A percentile compares a stretch with the other conserved stretches of the same genome.
phyloP scores from a whole-genome alignment of 2,888 invertebrate species.

The Archaeoteleia sp. region DNA sequence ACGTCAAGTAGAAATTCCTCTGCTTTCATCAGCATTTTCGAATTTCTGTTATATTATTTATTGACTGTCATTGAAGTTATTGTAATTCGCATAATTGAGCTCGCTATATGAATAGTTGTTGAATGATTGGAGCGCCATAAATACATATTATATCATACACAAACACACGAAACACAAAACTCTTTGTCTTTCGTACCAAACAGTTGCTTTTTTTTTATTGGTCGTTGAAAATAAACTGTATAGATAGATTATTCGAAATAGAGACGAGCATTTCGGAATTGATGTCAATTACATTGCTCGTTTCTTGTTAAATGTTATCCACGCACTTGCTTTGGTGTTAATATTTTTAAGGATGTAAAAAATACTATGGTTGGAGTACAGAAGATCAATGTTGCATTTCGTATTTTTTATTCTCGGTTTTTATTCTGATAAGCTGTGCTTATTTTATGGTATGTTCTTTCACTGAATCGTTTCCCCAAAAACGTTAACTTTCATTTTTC shows the following conservation, averaged over 20 bases:
- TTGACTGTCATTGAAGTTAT: slow-evolving; percentile 56
- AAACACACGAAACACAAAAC: slow-evolving; percentile 18
- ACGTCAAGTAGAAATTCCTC: slow-evolving; percentile 38
- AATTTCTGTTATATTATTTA: slow-evolving; percentile 56
- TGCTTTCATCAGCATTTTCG: slow-evolving; percentile 47
- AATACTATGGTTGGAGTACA: slow-evolving; percentile 8
- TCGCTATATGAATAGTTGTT: slow-evolving; percentile 29
- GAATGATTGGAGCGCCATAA: slow-evolving; percentile 25
- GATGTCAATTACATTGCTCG: neutral
- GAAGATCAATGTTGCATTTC: slow-evolving; percentile 7
- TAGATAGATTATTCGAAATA: neutral
- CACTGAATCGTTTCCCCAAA: too few species aligned
- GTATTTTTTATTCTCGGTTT: too few species aligned
- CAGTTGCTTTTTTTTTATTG: neutral
- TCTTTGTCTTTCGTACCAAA: slow-evolving; percentile 8
- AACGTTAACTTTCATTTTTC: too few species aligned
- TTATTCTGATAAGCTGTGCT: too few species aligned
- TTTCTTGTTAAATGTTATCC: neutral
- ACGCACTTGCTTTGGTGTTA: slow-evolving; percentile 1
- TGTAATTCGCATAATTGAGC: slow-evolving; percentile 56
- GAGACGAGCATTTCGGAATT: too few species aligned
- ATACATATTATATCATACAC: slow-evolving; percentile 10
- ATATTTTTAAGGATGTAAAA: neutral
- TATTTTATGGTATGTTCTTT: too few species aligned
- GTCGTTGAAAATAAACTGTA: neutral